These are phyloP conservation scores for Lasioglossum pauxillum DNA, from an alignment of 2,888 invertebrate species.

Conservation along the genomic window DNA sequence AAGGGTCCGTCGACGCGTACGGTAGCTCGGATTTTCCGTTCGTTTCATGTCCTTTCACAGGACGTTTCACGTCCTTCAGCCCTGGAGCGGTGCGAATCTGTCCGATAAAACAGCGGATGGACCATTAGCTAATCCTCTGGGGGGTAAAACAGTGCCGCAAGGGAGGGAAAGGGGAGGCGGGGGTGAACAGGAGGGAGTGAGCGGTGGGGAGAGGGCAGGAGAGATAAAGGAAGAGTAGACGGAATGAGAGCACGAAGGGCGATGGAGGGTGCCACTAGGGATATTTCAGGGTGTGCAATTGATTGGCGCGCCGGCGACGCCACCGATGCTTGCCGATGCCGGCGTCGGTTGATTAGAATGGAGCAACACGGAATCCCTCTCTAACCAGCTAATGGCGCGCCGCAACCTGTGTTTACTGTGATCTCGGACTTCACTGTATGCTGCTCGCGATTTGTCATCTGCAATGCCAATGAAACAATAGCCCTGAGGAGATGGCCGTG, in stretches of 20 bases:
- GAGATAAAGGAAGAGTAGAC: slow-evolving; percentile 53
- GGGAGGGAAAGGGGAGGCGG: slow-evolving; percentile 51
- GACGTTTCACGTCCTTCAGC: slow-evolving; percentile 68
- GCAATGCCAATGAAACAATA: slow-evolving; percentile 82
- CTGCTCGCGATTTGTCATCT: slow-evolving; percentile 80
- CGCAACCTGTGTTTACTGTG: slow-evolving; percentile 83
- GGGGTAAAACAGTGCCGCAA: slow-evolving; percentile 78
- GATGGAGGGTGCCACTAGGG: slow-evolving; percentile 67
- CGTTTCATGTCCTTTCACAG: slow-evolving; percentile 63
- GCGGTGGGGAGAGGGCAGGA: background rate
- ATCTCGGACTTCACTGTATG: slow-evolving; percentile 81
- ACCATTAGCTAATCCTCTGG: slow-evolving; percentile 82
- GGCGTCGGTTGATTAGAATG: slow-evolving; percentile 83
- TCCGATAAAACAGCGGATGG: slow-evolving; percentile 82
- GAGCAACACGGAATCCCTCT: slow-evolving; percentile 84
- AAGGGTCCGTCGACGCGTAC: slow-evolving; percentile 38
- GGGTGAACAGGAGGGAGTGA: slow-evolving; percentile 15
- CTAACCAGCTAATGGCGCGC: slow-evolving; percentile 83
- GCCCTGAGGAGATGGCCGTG: slow-evolving; percentile 37
- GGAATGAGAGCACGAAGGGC: slow-evolving; percentile 63
- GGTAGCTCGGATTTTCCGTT: slow-evolving; percentile 63
- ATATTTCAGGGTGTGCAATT: slow-evolving; percentile 81
- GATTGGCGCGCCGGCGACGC: slow-evolving; percentile 79
- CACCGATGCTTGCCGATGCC: slow-evolving; percentile 73
- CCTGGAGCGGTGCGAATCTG: slow-evolving; percentile 79